A percentile compares a stretch with the other conserved stretches of the same genome.
Conservation (phyloP, 2,888 invertebrate species). For the Pyrrhosoma nymphula region DNA sequence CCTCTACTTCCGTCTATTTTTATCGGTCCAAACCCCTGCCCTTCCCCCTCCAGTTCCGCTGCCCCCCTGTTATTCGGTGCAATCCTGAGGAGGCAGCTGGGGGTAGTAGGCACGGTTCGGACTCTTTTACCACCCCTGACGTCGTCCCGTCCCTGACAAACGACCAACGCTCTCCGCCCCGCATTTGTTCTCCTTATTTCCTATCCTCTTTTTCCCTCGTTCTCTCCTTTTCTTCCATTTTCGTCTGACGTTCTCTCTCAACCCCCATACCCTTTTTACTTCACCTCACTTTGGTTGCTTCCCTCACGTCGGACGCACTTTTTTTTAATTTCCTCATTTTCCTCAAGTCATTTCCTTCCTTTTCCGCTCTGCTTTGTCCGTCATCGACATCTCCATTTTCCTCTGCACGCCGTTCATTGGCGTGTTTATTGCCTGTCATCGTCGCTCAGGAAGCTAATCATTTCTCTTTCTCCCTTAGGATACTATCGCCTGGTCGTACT, state of each 20-base stretch:
- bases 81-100: constrained; percentile 42
- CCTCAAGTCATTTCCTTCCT: neutral
- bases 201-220: neutral
- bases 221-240: neutral
- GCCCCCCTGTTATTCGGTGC: neutral
- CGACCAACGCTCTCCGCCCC: neutral
- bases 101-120: constrained; percentile 17
- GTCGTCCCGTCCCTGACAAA: constrained; percentile 35
- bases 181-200: constrained; percentile 1
- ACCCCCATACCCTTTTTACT: neutral
- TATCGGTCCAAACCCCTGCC: neutral
- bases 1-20: neutral
- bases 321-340: constrained; percentile 9
- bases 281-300: neutral
- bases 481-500: too few species aligned
- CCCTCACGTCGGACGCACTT: neutral
- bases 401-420: neutral
- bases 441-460: too few species aligned
- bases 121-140: constrained; percentile 18
- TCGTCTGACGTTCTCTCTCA: neutral
- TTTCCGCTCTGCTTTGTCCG: neutral
- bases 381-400: neutral
- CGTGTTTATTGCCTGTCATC: too few species aligned
- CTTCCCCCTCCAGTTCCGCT: neutral
- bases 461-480: too few species aligned